A percentile compares a stretch with the other conserved stretches of the same genome.
phyloP scores from a whole-genome alignment of 1,140 invertebrate genomes.

The Aradophagus sp. region DNA sequence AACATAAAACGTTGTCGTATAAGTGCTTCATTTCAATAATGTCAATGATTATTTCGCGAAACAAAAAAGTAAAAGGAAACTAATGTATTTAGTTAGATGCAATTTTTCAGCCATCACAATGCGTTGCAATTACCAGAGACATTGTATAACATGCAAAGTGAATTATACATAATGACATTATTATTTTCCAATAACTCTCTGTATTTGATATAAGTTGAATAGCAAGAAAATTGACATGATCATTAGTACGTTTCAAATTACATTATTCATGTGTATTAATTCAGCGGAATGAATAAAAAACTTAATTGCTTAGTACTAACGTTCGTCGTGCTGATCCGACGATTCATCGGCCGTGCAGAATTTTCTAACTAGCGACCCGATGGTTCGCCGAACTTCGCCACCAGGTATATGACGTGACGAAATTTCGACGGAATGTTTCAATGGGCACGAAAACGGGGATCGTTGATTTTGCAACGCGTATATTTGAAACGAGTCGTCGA shows the following conservation, averaged over 20 bases:
- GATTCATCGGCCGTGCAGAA: too few relatives aligned
- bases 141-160: slow-evolving; percentile 50
- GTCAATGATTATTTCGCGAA: too few relatives aligned
- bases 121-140: slow-evolving; percentile 25
- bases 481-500: too few relatives aligned
- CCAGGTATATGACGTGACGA: too few relatives aligned
- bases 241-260: slow-evolving; percentile 45
- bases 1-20: too few relatives aligned
- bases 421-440: too few relatives aligned
- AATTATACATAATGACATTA: slow-evolving; percentile 48
- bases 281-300: slow-evolving; percentile 34
- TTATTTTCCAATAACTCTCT: slow-evolving; percentile 52
- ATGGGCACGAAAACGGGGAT: too few relatives aligned
- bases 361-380: too few relatives aligned
- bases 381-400: too few relatives aligned
- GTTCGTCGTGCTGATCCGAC: slow-evolving; percentile 5
- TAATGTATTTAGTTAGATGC: slow-evolving; percentile 2
- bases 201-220: slow-evolving; percentile 49
- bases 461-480: too few relatives aligned
- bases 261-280: slow-evolving; percentile 48
- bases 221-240: slow-evolving; percentile 48
- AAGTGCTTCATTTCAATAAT: too few relatives aligned
- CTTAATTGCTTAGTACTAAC: slow-evolving; percentile 39
- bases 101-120: slow-evolving; percentile 16
- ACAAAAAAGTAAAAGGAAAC: too few relatives aligned